Base-by-base conservation (phyloP, 2,888 invertebrate genomes). In the Epinotia brunnichana region DNA sequence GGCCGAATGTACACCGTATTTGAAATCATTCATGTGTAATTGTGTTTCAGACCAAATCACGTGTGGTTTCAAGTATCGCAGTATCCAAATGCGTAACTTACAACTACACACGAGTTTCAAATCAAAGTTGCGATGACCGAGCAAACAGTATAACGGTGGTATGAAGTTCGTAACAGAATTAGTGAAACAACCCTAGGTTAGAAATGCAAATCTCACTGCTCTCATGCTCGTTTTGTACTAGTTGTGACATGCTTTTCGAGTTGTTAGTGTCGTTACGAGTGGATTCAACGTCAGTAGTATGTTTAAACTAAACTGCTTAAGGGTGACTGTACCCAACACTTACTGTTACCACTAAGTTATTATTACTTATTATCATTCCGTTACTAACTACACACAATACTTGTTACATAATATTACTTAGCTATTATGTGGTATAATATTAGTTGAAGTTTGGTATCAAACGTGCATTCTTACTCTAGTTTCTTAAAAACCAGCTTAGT, bases 161-260 rank as follows among this genome's bases (percentile, higher is more conserved):
- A 54, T 44, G 66, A 44, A 71, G 60, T 67, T 67, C 11, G 41
- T 67, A 71, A 67, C 60, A 35, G 44, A 61, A 71, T 71, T 67
- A 67, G 44, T 60, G 41, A 53, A 64, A 21, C 60, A 39, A 57
- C 57, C 19, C 64, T 39, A 39, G 59, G 53, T 35, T 60, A 60
- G 24, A 21, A 66, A 71, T 66, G 70, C 64, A 71, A 70, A 71
- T 71, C 48, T 66, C 64, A 60, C 41, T 66, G 51, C 39, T 59
- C 63, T 51, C 56, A 66, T 64, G 19, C 64, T 59, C 48, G 48
- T 63, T 59, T 35, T 62, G 63, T 64, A 64, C 59, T 60, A 24
- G 57, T 70, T 70, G 63, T 39, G 70, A 70, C 57, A 59, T 51
- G 54, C 24, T 53, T 69, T 60, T 60, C 21, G 39, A 61, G 61